Evolutionary conservation across 2,888 invertebrate genomes (phyloP), one percentile per base, ranked within the genome.

Genomic region (Pollenia labialis): DNA sequence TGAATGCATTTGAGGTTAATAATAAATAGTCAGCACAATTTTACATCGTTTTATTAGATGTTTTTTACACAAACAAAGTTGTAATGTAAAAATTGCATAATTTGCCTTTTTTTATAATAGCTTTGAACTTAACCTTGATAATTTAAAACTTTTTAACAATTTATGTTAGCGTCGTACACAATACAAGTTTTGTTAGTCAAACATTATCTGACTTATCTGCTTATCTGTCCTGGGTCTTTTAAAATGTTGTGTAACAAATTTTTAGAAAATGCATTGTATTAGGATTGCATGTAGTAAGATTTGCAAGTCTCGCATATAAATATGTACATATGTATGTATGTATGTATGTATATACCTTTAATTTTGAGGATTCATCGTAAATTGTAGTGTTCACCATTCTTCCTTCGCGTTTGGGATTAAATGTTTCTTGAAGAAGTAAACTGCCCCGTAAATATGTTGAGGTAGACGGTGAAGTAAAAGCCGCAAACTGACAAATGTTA

Each of bases 301-400:
- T 46, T 32, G 32, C 14, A 6, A 2, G 32, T 58, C 6, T 32
- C 32, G 14, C 32, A 32, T 23, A 11, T 3, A 11, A 44, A 16
- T 42, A 62, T 42, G 42, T 62, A 44, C 11, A 10, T 62, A 66
- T 40, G 16, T 46, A 48, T 23, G 1, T 8, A n/a, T n/a, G n/a
- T n/a, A n/a, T n/a, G n/a, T n/a, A n/a, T 23, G 8, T 16, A 16
- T 62, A 16, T 93, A 92, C 92, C 93, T 93, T 92, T 18, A 92
- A 88, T 66, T 90, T 88, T 44, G 93, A 91, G 50, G 86, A 87
- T 87, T 91, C 92, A 87, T 93, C 92, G 87, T 91, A 93, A 84
- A 90, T 90, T 74, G 92, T 90, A 88, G 91, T 90, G 89, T 92
- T 91, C 82, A 93, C 92, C 92, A 93, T 93, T 90, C 77, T 85